Conservation (phyloP, 2,797 vertebrate genomes). For the Monodelphis domestica region DNA sequence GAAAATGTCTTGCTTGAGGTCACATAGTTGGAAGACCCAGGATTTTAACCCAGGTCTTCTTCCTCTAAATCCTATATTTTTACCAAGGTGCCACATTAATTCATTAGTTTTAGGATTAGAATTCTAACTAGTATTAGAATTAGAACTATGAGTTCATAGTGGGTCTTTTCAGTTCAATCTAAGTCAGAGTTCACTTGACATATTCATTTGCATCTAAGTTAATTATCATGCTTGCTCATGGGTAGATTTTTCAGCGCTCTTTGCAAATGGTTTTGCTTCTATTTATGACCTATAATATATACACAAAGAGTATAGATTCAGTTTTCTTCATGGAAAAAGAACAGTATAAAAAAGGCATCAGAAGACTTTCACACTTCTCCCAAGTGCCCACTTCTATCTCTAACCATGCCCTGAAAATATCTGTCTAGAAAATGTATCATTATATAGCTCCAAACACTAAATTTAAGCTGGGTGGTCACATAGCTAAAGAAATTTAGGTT, state of each 20-base stretch:
- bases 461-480: neutral
- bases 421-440: neutral
- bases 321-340: neutral
- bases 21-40: neutral
- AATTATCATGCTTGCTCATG: neutral
- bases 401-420: neutral
- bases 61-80: neutral
- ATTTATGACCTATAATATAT: neutral
- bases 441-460: neutral
- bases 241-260: neutral
- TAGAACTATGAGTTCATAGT: too few relatives aligned
- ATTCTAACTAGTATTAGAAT: too few relatives aligned
- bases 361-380: slow-evolving; percentile 10
- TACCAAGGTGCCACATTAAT: neutral
- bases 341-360: neutral
- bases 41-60: neutral
- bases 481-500: neutral
- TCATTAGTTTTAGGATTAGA: too few relatives aligned
- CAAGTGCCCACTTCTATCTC: neutral
- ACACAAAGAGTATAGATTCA: neutral
- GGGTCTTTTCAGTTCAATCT: neutral
- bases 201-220: neutral
- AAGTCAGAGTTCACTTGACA: neutral
- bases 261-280: neutral
- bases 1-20: neutral